Evolutionary conservation across 2,888 invertebrate species (phyloP), one percentile per base, ranked within the genome.

Genomic region (Mimachlamys varia): DNA sequence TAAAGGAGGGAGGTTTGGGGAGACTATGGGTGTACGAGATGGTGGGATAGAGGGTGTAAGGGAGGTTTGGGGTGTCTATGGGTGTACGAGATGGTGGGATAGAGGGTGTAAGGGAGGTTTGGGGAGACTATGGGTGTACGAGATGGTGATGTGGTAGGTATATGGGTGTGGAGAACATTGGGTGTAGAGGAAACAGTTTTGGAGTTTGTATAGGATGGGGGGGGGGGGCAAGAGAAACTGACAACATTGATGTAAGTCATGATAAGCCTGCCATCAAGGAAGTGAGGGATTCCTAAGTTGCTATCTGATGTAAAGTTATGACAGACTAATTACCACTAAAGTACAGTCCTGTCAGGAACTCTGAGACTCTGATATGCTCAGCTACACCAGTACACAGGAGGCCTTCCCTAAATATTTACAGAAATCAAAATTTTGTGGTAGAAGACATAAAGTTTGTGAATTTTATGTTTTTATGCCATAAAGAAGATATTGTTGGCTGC

Each of bases 401-500:
- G 12, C 76, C 10, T 76, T 76, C 33, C 33, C 27, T 19, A 76
- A 33, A 76, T 76, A 76, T 12, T 76, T 19, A 53, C 13, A 10
- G 27, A 27, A 76, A 76, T 12, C 27, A 27, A 13, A 76, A 76
- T 7, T 58, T 58, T 58, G 22, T 58, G 2, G n/a, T 17, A 58
- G n/a, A 58, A 58, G 2, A 19, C 53, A 53, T 53, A 53, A 58
- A 19, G 58, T 58, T 58, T 19, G 19, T 58, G n/a, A 76, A 76
- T 76, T 27, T 33, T 76, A 33, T 76, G 27, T 76, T 27, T 76
- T 58, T n/a, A n/a, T 76, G 27, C 76, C 76, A 76, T 76, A 76
- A 76, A 76, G 76, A 76, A 76, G 17, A 33, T 12, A 33, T 76
- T 76, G 76, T 76, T 76, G 33, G 33, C 76, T 76, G 76, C 76